Base-by-base conservation (phyloP, 2,888 invertebrate species). In the Hirudinaria manillensis region DNA sequence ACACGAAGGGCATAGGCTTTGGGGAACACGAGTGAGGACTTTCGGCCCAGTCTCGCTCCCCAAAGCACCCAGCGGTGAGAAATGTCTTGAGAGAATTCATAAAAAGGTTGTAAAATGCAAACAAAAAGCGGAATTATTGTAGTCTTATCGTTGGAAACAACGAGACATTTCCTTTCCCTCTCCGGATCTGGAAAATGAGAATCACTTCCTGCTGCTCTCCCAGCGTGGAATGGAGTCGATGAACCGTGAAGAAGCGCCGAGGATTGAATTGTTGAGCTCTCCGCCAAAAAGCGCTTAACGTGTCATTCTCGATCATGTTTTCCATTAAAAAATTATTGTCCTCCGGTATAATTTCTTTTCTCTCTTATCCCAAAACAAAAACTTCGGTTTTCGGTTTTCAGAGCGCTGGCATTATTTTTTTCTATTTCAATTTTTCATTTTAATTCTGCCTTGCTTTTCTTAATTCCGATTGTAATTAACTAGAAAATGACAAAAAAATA, bases 301-400 rank as follows among this genome's bases (percentile, higher is more conserved):
- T 68, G 68, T 34, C 68, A 36, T 29, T 29, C 27, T 61, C 29
- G 27, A 68, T 68, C 68, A 68, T 13, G 32, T 68, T 68, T 68
- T 68, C 68, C 68, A 68, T 68, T 68, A 68, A 68, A 68, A 68
- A 6, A 36, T 68, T 68, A 68, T 34, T 32, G 36, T 29, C 32
- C 32, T n/a, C 32, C 68, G 16, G n/a, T 68, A n/a, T n/a, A n/a
- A n/a, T n/a, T n/a, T n/a, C n/a, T n/a, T n/a, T n/a, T n/a, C n/a
- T n/a, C n/a, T n/a, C n/a, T n/a, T n/a, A n/a, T n/a, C n/a, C n/a
- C n/a, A n/a, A n/a, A n/a, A n/a, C n/a, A n/a, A n/a, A n/a, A n/a
- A n/a, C n/a, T n/a, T 68, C 10, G 13, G 29, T 29, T 27, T 27
- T n/a, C 45, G 16, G 45, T 45, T 45, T 16, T 1, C 13, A 19